Evolutionary conservation across 2,888 invertebrate species (phyloP), one percentile per base, ranked within the genome.

Genomic region (Noctua janthina): DNA sequence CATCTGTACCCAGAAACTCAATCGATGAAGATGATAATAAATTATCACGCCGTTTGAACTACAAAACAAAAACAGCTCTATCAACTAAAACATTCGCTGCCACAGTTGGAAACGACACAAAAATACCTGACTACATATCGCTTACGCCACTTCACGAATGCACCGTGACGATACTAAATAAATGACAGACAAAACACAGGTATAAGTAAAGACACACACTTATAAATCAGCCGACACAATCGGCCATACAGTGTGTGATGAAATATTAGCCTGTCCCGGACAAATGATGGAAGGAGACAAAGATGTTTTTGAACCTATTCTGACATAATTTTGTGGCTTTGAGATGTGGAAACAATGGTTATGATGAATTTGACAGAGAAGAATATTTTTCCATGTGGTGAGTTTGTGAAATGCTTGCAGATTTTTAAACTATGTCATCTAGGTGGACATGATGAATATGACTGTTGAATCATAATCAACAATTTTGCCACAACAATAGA

Each of bases 91-190:
- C 13, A 67, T 43, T 51, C 54, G 6, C 35, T 67, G 49, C 35
- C 17, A 71, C 5, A 10, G 5, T 20, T 13, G 15, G 13, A 70
- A 59, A 11, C 17, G 54, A 84, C 43, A 74, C 51, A 85, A 76
- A 75, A 83, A 79, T 39, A 66, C 20, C 39, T 7, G 1, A n/a
- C 13, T 35, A 84, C 54, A 80, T 73, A 85, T 81, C 6, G 43
- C 72, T 74, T 73, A 81, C 46, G 67, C 68, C 74, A 73, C 62
- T 75, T 73, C 62, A 59, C 54, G 23, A 86, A 62, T 35, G 64
- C 23, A 87, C 80, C 85, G 80, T 84, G 74, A 87, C 84, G 76
- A 87, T 80, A 76, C 64, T 67, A 46, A 83, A 84, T 84, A 87
- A 87, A 85, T 87, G 84, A 69, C 64, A 66, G 29, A 86, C 84